A percentile compares a stretch with the other conserved stretches of the same genome.
Conservation (phyloP, 2,888 invertebrate species). For the Mactromeris polynyma region DNA sequence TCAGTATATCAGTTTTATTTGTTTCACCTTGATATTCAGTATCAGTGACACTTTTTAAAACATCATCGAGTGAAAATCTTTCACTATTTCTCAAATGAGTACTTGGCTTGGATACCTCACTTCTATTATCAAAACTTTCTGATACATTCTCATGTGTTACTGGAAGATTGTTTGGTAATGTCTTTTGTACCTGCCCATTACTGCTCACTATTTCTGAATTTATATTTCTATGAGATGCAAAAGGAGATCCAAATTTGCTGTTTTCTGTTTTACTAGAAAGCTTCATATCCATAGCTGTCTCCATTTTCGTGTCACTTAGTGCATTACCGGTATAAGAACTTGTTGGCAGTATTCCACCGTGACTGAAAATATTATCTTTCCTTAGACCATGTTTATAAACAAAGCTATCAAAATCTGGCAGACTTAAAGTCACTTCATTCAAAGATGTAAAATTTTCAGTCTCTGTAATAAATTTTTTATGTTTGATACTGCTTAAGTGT, state of each 20-base stretch:
- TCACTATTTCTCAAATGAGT: background rate
- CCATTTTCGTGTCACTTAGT: background rate
- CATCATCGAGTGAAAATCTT: constrained; percentile 33
- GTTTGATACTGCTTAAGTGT: constrained; percentile 72
- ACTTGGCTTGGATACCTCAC: background rate
- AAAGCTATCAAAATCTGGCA: constrained; percentile 68
- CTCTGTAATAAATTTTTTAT: constrained; percentile 68
- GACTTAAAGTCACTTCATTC: constrained; percentile 57
- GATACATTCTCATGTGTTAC: background rate
- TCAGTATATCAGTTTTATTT: background rate
- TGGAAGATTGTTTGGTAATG: background rate
- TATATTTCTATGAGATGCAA: background rate
- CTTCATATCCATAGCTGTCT: background rate
- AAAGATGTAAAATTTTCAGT: constrained; percentile 67
- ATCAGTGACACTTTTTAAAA: constrained; percentile 40
- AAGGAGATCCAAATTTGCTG: background rate
- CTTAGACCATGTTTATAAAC: constrained; percentile 53
- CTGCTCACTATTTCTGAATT: background rate
- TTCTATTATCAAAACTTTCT: background rate
- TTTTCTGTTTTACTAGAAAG: background rate
- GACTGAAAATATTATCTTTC: background rate
- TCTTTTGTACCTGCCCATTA: background rate
- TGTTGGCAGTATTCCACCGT: background rate
- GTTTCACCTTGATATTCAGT: background rate
- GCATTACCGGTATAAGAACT: background rate